Percentiles rank a stretch among this genome's conserved stretches.
These are phyloP conservation scores for Penaeus monodon DNA, from an alignment of 2,888 invertebrate species.

Conservation along the genomic window DNA sequence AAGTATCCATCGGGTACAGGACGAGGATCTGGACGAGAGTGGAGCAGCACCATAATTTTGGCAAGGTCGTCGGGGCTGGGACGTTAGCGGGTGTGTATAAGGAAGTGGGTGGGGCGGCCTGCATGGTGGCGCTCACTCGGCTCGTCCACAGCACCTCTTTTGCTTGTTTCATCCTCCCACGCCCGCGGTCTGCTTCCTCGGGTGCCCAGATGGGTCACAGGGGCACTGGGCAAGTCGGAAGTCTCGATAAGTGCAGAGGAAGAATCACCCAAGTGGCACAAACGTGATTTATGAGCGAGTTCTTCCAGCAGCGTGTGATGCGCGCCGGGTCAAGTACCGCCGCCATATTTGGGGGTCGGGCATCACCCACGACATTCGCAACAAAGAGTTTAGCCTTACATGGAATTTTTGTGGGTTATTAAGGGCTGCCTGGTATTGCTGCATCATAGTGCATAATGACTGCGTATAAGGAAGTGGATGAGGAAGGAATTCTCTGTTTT, in stretches of 20 bases:
- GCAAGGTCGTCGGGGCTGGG: constrained; percentile 54
- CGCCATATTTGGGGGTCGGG: constrained; percentile 29
- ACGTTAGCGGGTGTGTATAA: constrained; percentile 52
- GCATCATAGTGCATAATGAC: too few relatives aligned
- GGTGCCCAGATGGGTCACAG: neutral
- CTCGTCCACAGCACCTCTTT: constrained; percentile 14
- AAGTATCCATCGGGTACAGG: constrained; percentile 18
- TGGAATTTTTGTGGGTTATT: too few relatives aligned
- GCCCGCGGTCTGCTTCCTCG: constrained; percentile 23
- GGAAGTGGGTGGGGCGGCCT: constrained; percentile 52
- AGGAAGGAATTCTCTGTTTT: too few relatives aligned
- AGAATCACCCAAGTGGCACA: neutral
- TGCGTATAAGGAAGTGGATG: too few relatives aligned
- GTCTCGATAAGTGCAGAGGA: too few relatives aligned
- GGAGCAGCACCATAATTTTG: constrained; percentile 57
- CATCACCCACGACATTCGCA: neutral
- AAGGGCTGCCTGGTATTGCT: too few relatives aligned
- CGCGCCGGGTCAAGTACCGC: constrained; percentile 30
- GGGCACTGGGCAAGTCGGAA: too few relatives aligned
- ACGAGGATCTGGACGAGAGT: constrained; percentile 12
- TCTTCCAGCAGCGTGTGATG: constrained; percentile 9
- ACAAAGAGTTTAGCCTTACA: neutral
- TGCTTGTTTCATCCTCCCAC: constrained; percentile 8
- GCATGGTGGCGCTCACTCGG: constrained; percentile 34
- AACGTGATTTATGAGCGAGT: constrained; percentile 11